Base-by-base conservation (phyloP, 37 sponge, comb jelly and placozoan genomes). In the Aplysina aerophoba region DNA sequence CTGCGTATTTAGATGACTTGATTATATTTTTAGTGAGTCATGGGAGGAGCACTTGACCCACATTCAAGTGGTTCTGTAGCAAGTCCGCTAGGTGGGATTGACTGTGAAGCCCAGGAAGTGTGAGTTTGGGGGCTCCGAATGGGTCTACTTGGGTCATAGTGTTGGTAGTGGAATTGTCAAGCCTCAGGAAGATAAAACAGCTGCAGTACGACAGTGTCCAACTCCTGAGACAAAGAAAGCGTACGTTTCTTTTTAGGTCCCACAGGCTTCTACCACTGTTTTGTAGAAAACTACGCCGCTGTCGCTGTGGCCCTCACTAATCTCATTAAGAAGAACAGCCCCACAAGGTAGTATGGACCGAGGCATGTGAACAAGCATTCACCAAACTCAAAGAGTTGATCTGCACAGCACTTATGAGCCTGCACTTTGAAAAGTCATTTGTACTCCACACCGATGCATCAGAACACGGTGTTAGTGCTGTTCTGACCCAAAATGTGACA, bases 1-100 rank as follows among this genome's bases (percentile, higher is more conserved):
- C 88, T 13, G 88, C 88, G 17, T 88, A 88, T 50, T 25, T 88
- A 33, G 88, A 88, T 73, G 88, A 88, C 21, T 20, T 82, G 41
- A 63, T 83, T 1, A 74, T n/a, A n/a, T 44, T 44, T 44, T 44
- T 8, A 44, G 50, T 8, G 8, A 44, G 50, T 44, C 50, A 44
- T 44, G 50, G 50, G 8, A 44, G 50, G 50, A 44, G 6, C 3
- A 44, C 50, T 8, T 44, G 50, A 11, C 50, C 50, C 50, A 44
- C 50, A 44, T 44, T 8, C 50, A 44, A 44, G 6, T 44, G 50
- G 50, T 44, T 8, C 50, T 44, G 50, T 3, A 44, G 8, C 8
- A 8, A 44, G 6, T 44, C 50, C 3, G 50, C 8, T 8, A 44
- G 50, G 50, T 8, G 8, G 8, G 50, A 44, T 11, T 11, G 50